Conservation (phyloP, 2,113 vertebrate genomes). For the Oncorhynchus tshawytscha region DNA sequence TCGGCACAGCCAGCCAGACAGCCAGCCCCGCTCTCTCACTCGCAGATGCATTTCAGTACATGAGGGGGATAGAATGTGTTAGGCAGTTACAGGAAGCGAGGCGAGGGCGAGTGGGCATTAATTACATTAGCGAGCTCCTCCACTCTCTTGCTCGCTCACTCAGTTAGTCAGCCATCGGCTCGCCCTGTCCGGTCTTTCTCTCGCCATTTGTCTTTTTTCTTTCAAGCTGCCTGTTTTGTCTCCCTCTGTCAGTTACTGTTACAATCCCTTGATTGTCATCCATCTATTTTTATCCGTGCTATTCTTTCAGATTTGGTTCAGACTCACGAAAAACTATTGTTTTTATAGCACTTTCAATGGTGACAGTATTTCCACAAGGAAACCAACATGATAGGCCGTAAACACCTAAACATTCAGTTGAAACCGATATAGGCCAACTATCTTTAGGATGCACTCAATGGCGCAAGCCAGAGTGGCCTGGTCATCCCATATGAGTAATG, state of each 20-base stretch:
- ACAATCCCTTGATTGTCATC: neutral
- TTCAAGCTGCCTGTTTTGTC: neutral
- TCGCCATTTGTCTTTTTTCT: neutral
- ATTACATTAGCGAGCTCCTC: constrained; percentile 38
- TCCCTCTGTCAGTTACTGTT: neutral
- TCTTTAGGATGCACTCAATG: no score
- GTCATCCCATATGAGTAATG: no score
- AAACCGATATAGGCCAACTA: no score
- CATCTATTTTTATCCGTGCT: neutral
- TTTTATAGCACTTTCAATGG: no score
- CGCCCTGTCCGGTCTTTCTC: constrained; percentile 1
- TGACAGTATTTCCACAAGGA: no score
- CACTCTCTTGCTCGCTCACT: constrained; percentile 16
- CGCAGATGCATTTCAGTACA: neutral
- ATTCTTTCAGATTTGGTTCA: neutral
- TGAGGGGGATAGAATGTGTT: constrained; percentile 1
- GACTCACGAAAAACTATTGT: neutral
- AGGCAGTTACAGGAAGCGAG: constrained; percentile 30
- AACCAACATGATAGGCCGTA: no score
- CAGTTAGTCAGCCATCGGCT: neutral
- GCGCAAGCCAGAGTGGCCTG: no score
- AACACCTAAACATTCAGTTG: no score
- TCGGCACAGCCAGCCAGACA: neutral
- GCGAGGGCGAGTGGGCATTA: constrained; percentile 27
- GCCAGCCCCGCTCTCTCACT: neutral